Evolutionary conservation across 2,113 vertebrate genomes (phyloP).

Genomic region (Hyperopisus bebe): DNA sequence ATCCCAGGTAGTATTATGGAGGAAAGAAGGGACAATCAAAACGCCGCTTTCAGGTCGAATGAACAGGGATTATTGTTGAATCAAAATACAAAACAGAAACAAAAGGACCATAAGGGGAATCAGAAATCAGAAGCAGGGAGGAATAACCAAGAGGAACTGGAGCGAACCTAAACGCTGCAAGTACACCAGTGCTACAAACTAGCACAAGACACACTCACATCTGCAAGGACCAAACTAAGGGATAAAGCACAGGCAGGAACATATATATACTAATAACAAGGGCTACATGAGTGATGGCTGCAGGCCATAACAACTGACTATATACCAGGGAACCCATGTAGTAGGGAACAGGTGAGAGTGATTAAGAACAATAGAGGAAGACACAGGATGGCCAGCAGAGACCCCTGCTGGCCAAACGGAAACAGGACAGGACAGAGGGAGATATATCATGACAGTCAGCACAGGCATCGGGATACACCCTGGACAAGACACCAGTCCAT

Average conservation of each 20-base stretch:
- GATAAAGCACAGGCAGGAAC: neutral
- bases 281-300: neutral
- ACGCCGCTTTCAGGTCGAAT: neutral
- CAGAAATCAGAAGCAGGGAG: neutral
- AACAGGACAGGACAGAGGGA: neutral
- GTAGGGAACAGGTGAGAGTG: neutral
- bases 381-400: neutral
- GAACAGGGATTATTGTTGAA: neutral
- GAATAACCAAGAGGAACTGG: neutral
- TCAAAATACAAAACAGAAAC: neutral
- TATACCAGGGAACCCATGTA: neutral
- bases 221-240: neutral
- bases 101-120: neutral
- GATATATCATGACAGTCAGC: neutral
- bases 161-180: neutral
- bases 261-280: neutral
- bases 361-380: neutral
- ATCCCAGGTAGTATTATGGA: neutral
- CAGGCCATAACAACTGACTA: neutral
- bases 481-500: neutral
- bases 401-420: neutral
- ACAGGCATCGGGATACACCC: neutral
- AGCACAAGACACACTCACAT: neutral
- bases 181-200: neutral
- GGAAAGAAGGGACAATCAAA: neutral